These are phyloP conservation scores for Mormyrus hasselquistii DNA, from an alignment of 2,797 vertebrate genomes.

Conservation along the genomic window DNA sequence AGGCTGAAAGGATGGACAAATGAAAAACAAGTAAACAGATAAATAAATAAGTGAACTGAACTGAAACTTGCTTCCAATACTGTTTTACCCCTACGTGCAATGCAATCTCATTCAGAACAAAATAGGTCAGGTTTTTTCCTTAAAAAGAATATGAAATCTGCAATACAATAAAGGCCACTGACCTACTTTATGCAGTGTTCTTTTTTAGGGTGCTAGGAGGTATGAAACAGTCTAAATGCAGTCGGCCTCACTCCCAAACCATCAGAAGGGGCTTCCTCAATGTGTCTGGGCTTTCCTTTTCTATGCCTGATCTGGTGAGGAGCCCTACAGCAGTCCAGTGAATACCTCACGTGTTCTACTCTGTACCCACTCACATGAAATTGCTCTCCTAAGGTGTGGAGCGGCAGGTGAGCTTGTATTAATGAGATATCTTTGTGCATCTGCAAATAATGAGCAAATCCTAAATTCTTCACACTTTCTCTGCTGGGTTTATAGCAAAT, in stretches of 20 bases:
- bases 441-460: neutral
- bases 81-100: slow-evolving; percentile 25
- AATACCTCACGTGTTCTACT: neutral
- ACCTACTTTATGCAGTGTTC: slow-evolving; percentile 36
- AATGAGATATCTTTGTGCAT: neutral
- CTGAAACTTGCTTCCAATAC: slow-evolving; percentile 18
- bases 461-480: neutral
- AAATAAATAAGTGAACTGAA: neutral
- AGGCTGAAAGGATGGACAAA: neutral
- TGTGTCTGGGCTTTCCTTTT: neutral
- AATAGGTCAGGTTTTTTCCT: slow-evolving; percentile 39
- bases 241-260: neutral
- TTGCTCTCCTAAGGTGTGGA: neutral
- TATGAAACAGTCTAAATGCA: slow-evolving; percentile 20
- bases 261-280: slow-evolving; percentile 24
- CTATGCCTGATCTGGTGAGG: neutral
- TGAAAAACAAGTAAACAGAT: neutral
- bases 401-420: neutral
- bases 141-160: slow-evolving; percentile 32
- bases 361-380: neutral
- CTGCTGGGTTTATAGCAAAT: neutral
- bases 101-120: slow-evolving; percentile 31
- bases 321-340: neutral
- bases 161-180: slow-evolving; percentile 37
- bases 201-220: slow-evolving; percentile 9